These are phyloP conservation scores for Brachionus asplanchnoidis DNA, from an alignment of 1,140 invertebrate genomes.

Conservation along the genomic window DNA sequence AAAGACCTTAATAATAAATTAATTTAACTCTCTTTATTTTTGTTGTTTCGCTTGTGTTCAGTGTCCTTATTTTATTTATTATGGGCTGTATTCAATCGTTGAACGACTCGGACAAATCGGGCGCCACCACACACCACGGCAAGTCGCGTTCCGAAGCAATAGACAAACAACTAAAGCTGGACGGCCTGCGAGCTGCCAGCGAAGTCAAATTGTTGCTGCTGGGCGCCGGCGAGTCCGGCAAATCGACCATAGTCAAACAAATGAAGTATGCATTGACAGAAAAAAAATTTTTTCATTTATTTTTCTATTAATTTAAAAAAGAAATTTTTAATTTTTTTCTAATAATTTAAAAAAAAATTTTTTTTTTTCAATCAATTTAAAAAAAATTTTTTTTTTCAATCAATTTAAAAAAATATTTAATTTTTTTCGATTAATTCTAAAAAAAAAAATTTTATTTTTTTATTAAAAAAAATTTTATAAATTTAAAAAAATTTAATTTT, in stretches of 20 bases:
- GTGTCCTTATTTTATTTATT: background rate
- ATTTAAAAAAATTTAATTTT: no score
- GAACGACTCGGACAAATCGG: slow-evolving; percentile 46
- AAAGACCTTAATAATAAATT: slow-evolving; percentile 25
- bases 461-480: no score
- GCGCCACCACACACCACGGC: slow-evolving; percentile 73
- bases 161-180: slow-evolving; percentile 73
- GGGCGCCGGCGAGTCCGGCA: slow-evolving; percentile 78
- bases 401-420: no score
- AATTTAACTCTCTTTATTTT: slow-evolving; percentile 33
- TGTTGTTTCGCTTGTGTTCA: slow-evolving; percentile 16
- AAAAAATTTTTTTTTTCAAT: no score
- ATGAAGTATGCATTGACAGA: slow-evolving; percentile 70
- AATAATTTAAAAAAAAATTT: no score
- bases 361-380: no score
- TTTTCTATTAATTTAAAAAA: no score
- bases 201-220: slow-evolving; percentile 72
- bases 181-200: slow-evolving; percentile 74
- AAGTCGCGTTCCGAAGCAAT: slow-evolving; percentile 73
- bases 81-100: slow-evolving; percentile 37
- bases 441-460: no score
- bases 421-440: no score
- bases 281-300: background rate
- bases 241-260: slow-evolving; percentile 82
- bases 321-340: no score